Evolutionary conservation across 2,888 invertebrate species (phyloP), one percentile per base, ranked within the genome.

Genomic region (Bombyx huttoni): DNA sequence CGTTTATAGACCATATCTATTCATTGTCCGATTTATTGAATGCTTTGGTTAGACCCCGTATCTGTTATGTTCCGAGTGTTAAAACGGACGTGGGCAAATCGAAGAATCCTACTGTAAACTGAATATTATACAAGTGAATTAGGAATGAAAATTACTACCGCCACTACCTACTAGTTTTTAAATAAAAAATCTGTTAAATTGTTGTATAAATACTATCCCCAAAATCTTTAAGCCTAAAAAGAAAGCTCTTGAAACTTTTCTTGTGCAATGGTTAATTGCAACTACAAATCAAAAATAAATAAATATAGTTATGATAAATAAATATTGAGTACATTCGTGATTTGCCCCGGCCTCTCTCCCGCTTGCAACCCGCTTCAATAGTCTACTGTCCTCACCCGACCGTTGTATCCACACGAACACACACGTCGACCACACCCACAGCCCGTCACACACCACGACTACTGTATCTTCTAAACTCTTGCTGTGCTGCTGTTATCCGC

Each of bases 1-100:
- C 71, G 70, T 71, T 24, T 24, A 55, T 68, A 75, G 75, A 75
- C 70, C 67, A 74, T 69, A 72, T 70, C 74, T 78, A 79, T 75
- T 73, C 77, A 73, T 77, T 74, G 77, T 67, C 71, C 65, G 40
- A 40, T 70, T 68, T 72, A 66, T 65, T 66, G 64, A 60, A 58
- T 55, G 77, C 78, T 78, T 77, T 69, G 61, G 62, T 52, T 34
- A 33, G 35, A 13, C 24, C 34, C 34, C 50, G 13, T n/a, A 12
- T 47, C 49, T 24, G 12, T 46, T 40, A 24, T 2, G 13, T 24
- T 34, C 14, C 45, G 40, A 51, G 8, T 33, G 34, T 34, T 34
- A 34, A 46, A 51, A 8, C 7, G 46, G 50, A 47, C 34, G 9
- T 40, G 52, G 48, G 47, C 52, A 46, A 52, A 13, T 50, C 46